Evolutionary conservation across 2,888 invertebrate species (phyloP).

Genomic region (Axea sp.): DNA sequence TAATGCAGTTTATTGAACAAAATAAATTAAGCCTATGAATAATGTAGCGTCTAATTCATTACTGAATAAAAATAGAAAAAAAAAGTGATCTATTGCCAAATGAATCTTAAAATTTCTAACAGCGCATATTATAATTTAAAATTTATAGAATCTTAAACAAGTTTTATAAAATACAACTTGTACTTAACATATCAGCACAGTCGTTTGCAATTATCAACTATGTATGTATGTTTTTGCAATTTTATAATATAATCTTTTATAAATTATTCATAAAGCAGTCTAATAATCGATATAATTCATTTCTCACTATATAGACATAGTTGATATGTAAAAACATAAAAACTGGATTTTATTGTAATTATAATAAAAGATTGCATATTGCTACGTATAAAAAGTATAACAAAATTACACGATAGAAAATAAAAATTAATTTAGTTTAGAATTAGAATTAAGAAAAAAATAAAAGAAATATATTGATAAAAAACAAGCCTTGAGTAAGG

Average conservation of each 20-base stretch:
- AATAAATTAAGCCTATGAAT: constrained; percentile 24
- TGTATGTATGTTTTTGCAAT: constrained; percentile 9
- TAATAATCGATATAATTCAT: constrained; percentile 4
- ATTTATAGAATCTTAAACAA: background rate
- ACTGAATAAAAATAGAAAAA: constrained; percentile 4
- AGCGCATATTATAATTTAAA: constrained; percentile 2
- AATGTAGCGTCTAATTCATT: too few species aligned
- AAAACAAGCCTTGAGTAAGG: constrained; percentile 74
- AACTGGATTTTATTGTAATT: background rate
- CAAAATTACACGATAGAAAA: too few species aligned
- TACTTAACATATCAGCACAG: constrained; percentile 43
- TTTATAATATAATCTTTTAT: constrained; percentile 5
- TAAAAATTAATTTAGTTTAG: background rate
- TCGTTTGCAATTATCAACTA: constrained; percentile 28
- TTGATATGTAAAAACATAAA: constrained; percentile 17
- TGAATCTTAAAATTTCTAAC: constrained; percentile 4
- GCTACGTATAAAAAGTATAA: background rate
- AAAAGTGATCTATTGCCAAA: constrained; percentile 18
- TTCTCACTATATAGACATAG: constrained; percentile 11
- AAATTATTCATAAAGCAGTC: constrained; percentile 18
- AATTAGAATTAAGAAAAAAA: constrained; percentile 7
- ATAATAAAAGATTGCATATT: constrained; percentile 2
- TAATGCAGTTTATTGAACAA: constrained; percentile 8
- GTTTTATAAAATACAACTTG: constrained; percentile 5
- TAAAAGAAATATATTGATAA: constrained; percentile 1